A percentile compares a stretch with the other conserved stretches of the same genome.
Conservation (phyloP, 1,140 invertebrate genomes). For the Bilobella aurantiaca region DNA sequence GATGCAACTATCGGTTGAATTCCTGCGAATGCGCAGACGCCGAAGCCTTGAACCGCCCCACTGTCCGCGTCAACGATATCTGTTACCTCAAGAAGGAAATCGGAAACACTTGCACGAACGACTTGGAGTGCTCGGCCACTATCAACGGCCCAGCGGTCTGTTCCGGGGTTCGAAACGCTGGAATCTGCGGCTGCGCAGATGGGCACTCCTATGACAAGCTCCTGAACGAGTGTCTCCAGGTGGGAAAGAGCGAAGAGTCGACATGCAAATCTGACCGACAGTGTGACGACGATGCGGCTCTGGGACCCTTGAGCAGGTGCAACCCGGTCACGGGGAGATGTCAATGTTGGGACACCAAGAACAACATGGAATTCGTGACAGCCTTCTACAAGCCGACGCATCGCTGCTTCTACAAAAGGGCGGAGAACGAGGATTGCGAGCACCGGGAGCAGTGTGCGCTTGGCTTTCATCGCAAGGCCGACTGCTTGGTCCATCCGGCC, state of each 20-base stretch:
- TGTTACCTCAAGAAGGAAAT: slow-evolving; percentile 16
- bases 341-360: slow-evolving; percentile 11
- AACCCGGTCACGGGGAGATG: slow-evolving; percentile 6
- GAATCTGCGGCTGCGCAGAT: slow-evolving; percentile 1
- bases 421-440: background rate
- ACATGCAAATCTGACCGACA: slow-evolving; percentile 14
- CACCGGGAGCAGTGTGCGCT: background rate
- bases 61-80: background rate
- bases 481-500: background rate
- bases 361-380: background rate
- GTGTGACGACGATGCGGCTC: background rate
- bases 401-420: background rate
- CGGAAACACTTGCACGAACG: slow-evolving; percentile 4
- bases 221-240: slow-evolving; percentile 5
- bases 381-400: background rate
- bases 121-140: slow-evolving; percentile 10
- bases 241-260: background rate
- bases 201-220: background rate
- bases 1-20: slow-evolving; percentile 9
- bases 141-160: slow-evolving; percentile 12
- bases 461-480: slow-evolving; percentile 1
- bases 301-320: slow-evolving; percentile 1
- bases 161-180: background rate
- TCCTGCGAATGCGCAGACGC: slow-evolving; percentile 9
- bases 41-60: background rate